These are phyloP conservation scores for Theonella swinhoei DNA, from an alignment of 37 sponge, comb jelly and placozoan genomes.

Conservation along the genomic window DNA sequence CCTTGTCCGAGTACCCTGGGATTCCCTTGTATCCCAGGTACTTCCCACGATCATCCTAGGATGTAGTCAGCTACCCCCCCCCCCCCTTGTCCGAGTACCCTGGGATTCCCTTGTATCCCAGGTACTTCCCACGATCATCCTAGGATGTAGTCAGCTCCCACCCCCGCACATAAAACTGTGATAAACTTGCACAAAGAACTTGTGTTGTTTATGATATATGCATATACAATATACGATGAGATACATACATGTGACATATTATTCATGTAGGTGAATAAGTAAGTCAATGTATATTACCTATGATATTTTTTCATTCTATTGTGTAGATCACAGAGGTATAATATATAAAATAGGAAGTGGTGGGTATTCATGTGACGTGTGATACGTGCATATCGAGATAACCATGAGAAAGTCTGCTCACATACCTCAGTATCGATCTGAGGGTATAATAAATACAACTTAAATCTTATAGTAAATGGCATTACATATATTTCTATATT, in stretches of 20 bases:
- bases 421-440: slow-evolving; percentile 56
- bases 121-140: too few species aligned
- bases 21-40: too few species aligned
- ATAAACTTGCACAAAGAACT: background rate
- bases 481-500: background rate
- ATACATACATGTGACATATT: too few species aligned
- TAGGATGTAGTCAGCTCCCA: too few species aligned
- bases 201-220: background rate
- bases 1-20: background rate
- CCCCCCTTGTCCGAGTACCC: too few species aligned
- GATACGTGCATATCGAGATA: slow-evolving; percentile 36
- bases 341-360: slow-evolving; percentile 36
- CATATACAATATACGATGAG: background rate
- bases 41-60: too few species aligned
- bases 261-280: background rate
- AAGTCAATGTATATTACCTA: background rate
- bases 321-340: slow-evolving; percentile 46
- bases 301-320: too few species aligned
- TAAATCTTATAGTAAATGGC: background rate
- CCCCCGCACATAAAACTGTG: background rate
- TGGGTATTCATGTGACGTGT: slow-evolving; percentile 35
- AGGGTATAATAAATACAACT: background rate
- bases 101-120: too few species aligned
- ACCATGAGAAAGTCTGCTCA: slow-evolving; percentile 43
- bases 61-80: too few species aligned